Evolutionary conservation across 2,113 vertebrate species (phyloP).

Genomic region (Nesogale talazaci): DNA sequence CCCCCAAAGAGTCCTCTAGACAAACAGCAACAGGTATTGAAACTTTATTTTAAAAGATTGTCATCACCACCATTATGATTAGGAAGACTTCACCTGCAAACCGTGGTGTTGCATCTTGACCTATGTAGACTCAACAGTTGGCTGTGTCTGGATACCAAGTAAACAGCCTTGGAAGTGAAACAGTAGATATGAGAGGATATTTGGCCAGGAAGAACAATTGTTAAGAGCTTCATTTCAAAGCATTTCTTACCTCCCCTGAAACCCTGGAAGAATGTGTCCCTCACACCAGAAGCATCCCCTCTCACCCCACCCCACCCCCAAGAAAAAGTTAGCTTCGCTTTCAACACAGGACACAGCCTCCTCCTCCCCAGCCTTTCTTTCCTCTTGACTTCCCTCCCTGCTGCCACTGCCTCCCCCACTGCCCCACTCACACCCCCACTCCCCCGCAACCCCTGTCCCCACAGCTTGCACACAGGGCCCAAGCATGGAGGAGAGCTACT

Average conservation of each 20-base stretch:
- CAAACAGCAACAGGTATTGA: neutral
- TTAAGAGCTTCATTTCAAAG: constrained; percentile 31
- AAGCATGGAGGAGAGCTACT: neutral
- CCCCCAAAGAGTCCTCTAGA: neutral
- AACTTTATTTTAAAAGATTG: constrained; percentile 27
- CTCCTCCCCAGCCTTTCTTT: neutral
- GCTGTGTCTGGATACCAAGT: neutral
- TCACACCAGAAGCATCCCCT: neutral
- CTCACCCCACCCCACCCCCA: too few species aligned
- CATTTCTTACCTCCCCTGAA: neutral
- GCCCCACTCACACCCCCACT: too few species aligned
- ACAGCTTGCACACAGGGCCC: neutral
- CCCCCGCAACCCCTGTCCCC: rapidly evolving
- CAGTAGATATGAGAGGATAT: neutral
- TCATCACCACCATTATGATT: neutral
- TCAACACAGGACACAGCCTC: neutral
- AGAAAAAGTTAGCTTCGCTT: neutral
- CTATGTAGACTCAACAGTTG: neutral
- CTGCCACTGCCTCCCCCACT: neutral
- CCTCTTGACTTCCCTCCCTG: neutral
- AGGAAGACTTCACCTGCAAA: neutral
- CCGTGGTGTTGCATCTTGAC: neutral
- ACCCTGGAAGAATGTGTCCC: neutral
- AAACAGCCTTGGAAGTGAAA: neutral
- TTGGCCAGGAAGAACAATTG: neutral